These are phyloP conservation scores for Oreochromis niloticus DNA, from an alignment of 2,113 vertebrate genomes.

Conservation along the genomic window DNA sequence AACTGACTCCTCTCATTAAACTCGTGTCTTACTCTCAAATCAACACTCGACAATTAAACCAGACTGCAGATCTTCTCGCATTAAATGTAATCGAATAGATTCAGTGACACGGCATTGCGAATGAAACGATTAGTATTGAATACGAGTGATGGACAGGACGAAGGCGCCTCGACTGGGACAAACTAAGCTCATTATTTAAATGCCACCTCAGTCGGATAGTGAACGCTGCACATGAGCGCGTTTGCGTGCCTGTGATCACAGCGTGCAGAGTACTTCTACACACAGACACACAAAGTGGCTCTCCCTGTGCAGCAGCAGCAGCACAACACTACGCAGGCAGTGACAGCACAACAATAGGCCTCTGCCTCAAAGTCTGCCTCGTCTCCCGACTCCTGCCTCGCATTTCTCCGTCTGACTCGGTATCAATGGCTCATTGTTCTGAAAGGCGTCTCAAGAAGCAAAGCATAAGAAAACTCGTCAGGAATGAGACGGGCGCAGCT, in stretches of 20 bases:
- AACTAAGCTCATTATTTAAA: conserved; percentile 73
- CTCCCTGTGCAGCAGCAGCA: conserved; percentile 6
- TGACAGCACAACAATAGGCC: conserved; percentile 33
- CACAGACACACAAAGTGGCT: conserved; percentile 23
- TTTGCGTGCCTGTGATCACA: neutral
- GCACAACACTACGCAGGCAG: neutral
- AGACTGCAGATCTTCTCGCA: neutral
- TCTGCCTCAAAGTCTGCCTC: conserved; percentile 32
- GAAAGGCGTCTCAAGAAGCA: neutral
- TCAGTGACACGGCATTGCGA: neutral
- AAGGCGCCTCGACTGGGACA: conserved; percentile 28
- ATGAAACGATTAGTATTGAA: conserved; percentile 44
- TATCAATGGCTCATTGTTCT: conserved; percentile 7
- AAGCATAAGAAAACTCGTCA: neutral
- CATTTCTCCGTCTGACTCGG: neutral
- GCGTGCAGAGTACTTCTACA: conserved; percentile 30
- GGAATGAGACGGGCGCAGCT: neutral
- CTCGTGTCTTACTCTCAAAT: neutral
- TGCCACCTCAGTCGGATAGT: conserved; percentile 54
- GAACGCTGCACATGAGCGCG: conserved; percentile 14
- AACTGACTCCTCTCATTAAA: neutral
- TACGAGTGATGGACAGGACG: conserved; percentile 11
- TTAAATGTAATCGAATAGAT: conserved; percentile 13
- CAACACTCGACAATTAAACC: neutral
- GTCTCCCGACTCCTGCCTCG: conserved; percentile 12